A percentile compares a stretch with the other conserved stretches of the same genome.
Conservation (phyloP, 2,113 vertebrate species). For the Marmota monax region DNA sequence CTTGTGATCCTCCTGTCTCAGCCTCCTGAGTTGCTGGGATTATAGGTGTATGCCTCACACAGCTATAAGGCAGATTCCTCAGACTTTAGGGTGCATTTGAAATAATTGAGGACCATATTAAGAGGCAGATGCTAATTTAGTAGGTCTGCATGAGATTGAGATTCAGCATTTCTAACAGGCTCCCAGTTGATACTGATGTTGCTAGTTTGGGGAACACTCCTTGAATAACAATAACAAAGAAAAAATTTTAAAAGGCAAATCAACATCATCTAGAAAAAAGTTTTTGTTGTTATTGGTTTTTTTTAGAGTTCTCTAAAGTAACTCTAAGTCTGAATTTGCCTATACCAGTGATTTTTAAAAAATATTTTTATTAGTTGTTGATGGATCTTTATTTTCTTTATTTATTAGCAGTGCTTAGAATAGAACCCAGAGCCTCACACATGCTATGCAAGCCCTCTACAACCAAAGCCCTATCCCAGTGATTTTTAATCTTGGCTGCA, state of each 20-base stretch:
- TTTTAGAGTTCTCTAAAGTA: not conserved
- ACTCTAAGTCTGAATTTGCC: not conserved
- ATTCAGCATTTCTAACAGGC: not conserved
- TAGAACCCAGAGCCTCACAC: too few species aligned
- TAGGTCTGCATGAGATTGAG: not conserved
- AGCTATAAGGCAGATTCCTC: not conserved
- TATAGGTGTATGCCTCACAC: too few species aligned
- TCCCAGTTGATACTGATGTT: not conserved
- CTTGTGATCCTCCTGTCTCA: too few species aligned
- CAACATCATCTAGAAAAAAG: not conserved
- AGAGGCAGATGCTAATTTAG: not conserved
- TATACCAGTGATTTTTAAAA: not conserved
- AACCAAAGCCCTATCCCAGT: not conserved
- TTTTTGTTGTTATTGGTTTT: not conserved
- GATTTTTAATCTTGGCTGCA: slow-evolving; percentile 3
- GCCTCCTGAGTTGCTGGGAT: too few species aligned
- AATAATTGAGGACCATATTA: not conserved
- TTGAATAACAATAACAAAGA: not conserved
- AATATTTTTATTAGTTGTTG: too few species aligned
- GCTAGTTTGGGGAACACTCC: not conserved
- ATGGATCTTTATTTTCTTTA: too few species aligned
- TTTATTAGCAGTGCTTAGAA: too few species aligned
- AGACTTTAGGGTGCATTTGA: not conserved
- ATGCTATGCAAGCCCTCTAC: too few species aligned
- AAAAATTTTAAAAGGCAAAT: not conserved